phyloP scores from a whole-genome alignment of 2,797 vertebrate genomes.

The Limosa lapponica region DNA sequence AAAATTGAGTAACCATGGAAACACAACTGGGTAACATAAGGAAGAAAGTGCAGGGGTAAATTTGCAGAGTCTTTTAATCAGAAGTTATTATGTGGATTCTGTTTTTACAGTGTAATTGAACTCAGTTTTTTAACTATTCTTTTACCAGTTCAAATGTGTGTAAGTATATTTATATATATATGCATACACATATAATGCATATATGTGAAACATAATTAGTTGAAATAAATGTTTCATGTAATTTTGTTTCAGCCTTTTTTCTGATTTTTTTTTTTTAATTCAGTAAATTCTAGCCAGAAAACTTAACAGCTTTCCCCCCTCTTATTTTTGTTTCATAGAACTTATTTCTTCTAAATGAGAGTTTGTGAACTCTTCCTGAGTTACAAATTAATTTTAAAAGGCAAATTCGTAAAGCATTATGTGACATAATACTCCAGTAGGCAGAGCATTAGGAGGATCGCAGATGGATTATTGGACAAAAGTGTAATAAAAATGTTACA shows the following conservation, averaged over 20 bases:
- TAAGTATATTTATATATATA: neutral
- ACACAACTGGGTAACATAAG: slow-evolving; percentile 13
- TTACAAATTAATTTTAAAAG: neutral
- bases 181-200: neutral
- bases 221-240: neutral
- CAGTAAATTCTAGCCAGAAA: neutral
- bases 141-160: neutral
- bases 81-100: neutral
- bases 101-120: neutral
- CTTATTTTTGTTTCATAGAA: neutral
- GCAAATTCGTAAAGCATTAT: neutral
- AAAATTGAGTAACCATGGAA: slow-evolving; percentile 45
- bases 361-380: neutral
- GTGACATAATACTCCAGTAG: neutral
- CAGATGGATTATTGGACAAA: slow-evolving; percentile 31
- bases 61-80: slow-evolving; percentile 22
- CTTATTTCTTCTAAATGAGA: neutral
- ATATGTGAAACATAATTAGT: neutral
- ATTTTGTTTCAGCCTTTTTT: neutral
- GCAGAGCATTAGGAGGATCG: neutral
- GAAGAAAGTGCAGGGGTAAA: slow-evolving; percentile 1
- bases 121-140: neutral
- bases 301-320: neutral
- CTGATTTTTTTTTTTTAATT: neutral
- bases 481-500: slow-evolving; percentile 31